phyloP scores from a whole-genome alignment of 2,888 invertebrate genomes.

The Drosophila testacea region DNA sequence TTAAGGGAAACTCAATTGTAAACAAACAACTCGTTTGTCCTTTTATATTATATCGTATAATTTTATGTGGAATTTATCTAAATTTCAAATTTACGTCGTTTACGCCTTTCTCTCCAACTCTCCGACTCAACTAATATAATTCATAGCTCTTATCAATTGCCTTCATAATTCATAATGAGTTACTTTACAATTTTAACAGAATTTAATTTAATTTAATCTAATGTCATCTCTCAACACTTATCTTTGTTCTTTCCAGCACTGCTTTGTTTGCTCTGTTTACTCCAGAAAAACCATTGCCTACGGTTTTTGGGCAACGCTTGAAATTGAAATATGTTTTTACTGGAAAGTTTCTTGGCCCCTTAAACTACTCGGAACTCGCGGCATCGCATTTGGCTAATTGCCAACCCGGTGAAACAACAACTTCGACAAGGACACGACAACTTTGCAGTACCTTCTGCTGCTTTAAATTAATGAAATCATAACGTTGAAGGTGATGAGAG shows the following conservation, averaged over 20 bases:
- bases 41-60: background rate
- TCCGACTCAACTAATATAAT: background rate
- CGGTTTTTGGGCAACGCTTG: slow-evolving; percentile 4
- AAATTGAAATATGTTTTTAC: slow-evolving; percentile 19
- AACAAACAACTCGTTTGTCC: background rate
- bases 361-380: slow-evolving; percentile 40
- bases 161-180: background rate
- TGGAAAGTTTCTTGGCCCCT: slow-evolving; percentile 21
- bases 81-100: background rate
- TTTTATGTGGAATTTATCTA: background rate
- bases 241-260: background rate
- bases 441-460: slow-evolving; percentile 47
- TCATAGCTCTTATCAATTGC: background rate
- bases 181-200: background rate
- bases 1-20: background rate
- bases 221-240: background rate
- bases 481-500: slow-evolving; percentile 51
- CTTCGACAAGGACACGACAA: slow-evolving; percentile 61
- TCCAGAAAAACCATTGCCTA: slow-evolving; percentile 10
- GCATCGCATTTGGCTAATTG: slow-evolving; percentile 60
- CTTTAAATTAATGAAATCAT: slow-evolving; percentile 66
- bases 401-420: slow-evolving; percentile 38
- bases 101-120: too few species aligned
- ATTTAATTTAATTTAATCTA: slow-evolving; percentile 1
- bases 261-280: background rate